Evolutionary conservation across 2,113 vertebrate species (phyloP).

Genomic region (Lepus europaeus): DNA sequence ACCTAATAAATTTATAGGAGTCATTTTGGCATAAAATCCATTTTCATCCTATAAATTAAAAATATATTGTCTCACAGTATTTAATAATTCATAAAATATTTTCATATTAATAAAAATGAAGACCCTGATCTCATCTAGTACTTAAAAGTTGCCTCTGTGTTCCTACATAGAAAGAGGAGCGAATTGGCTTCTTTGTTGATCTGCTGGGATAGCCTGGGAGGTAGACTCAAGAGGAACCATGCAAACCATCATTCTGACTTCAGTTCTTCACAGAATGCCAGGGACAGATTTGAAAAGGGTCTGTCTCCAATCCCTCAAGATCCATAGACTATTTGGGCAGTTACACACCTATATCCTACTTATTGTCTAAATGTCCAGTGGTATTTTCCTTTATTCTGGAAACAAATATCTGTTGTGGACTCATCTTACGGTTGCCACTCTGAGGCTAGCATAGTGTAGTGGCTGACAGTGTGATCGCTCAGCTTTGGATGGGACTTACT

Average conservation of each 20-base stretch:
- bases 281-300: background rate
- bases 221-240: background rate
- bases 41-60: slow-evolving; percentile 9
- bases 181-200: background rate
- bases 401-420: background rate
- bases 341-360: background rate
- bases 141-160: background rate
- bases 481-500: background rate
- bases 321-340: background rate
- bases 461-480: background rate
- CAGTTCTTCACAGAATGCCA: background rate
- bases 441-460: background rate
- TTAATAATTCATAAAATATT: background rate
- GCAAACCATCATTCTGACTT: background rate
- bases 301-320: background rate
- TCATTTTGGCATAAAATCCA: slow-evolving; percentile 21
- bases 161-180: background rate
- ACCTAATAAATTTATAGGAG: background rate
- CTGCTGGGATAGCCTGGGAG: background rate
- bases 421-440: background rate
- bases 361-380: background rate
- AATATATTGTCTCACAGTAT: slow-evolving; percentile 16
- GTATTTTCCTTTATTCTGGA: background rate
- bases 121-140: background rate
- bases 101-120: background rate